Conservation (phyloP, 2,113 vertebrate genomes). For the Trogon melanurus region DNA sequence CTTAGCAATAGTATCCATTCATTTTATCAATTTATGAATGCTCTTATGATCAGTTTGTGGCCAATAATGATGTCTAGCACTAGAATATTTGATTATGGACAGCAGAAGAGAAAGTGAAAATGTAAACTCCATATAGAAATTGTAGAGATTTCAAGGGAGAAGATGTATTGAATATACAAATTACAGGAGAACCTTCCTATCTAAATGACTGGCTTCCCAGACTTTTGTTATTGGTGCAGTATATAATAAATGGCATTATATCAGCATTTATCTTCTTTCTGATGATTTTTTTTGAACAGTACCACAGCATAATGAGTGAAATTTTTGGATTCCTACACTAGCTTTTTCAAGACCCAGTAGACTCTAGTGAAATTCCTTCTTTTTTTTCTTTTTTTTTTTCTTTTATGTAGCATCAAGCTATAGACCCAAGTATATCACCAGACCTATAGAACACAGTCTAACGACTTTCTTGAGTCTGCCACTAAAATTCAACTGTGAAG, state of each 20-base stretch:
- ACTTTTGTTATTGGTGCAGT: neutral
- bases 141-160: neutral
- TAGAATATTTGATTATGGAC: neutral
- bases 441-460: neutral
- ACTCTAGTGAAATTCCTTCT: neutral
- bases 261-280: neutral
- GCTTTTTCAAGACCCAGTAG: neutral
- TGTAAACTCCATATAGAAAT: constrained; percentile 14
- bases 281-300: neutral
- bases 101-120: constrained; percentile 45
- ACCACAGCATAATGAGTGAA: neutral
- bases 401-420: neutral
- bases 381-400: too few species aligned
- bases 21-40: neutral
- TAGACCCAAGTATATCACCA: neutral
- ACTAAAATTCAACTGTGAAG: neutral
- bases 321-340: neutral
- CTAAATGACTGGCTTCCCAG: neutral
- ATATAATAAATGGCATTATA: neutral
- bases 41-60: neutral
- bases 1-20: neutral
- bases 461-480: neutral
- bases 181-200: neutral
- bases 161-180: neutral
- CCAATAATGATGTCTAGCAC: neutral